Evolutionary conservation across 2,888 invertebrate species (phyloP).

Genomic region (Pristionchus maxplancki): DNA sequence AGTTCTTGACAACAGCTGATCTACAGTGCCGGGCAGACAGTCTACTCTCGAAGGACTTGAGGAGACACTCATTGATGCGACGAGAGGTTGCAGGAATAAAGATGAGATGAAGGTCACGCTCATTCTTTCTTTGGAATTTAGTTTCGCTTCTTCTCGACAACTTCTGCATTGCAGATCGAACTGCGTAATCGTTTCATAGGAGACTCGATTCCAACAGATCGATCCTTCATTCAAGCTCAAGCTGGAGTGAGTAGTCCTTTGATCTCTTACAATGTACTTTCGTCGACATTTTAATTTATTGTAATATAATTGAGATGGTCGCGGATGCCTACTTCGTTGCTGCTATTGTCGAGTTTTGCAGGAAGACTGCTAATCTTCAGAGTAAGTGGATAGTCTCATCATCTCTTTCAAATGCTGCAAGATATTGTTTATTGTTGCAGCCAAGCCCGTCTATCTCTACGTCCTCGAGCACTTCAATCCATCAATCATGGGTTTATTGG

Average conservation of each 20-base stretch:
- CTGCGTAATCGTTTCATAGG: neutral
- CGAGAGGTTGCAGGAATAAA: neutral
- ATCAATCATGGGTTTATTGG: neutral
- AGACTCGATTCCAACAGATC: neutral
- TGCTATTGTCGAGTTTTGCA: neutral
- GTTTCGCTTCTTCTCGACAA: neutral
- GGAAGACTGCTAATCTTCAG: neutral
- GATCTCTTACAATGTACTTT: no score
- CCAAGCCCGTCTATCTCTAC: neutral
- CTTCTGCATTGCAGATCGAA: neutral
- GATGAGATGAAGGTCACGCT: neutral
- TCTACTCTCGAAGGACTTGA: neutral
- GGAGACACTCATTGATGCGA: neutral
- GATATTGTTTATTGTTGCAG: no score
- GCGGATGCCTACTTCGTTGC: neutral
- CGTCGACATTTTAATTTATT: no score
- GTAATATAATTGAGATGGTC: neutral
- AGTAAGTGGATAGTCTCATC: neutral
- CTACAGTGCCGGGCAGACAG: neutral
- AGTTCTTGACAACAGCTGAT: no score
- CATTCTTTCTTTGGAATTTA: neutral
- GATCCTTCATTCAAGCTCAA: neutral
- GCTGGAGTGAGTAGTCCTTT: neutral
- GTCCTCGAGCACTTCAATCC: constrained; percentile 6
- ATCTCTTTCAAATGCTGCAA: no score